These are phyloP conservation scores for Parasteatoda tepidariorum DNA, from an alignment of 1,140 invertebrate genomes.

Conservation along the genomic window DNA sequence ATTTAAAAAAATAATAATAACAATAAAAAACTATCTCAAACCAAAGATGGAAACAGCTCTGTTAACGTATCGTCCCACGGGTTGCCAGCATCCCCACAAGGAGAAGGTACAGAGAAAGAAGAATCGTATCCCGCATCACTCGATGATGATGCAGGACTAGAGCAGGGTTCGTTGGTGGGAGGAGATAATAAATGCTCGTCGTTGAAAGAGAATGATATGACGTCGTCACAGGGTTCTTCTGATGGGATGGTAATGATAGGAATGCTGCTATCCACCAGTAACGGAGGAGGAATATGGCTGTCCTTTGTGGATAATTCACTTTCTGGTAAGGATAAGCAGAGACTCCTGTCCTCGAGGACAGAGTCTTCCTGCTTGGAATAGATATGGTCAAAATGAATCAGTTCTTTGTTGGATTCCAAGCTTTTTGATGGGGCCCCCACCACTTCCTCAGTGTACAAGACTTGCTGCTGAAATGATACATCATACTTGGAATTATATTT, in stretches of 20 bases:
- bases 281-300: neutral
- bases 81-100: slow-evolving; percentile 1
- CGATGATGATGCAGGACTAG: slow-evolving; percentile 18
- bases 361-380: slow-evolving; percentile 58
- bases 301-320: slow-evolving; percentile 44
- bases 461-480: neutral
- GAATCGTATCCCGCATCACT: slow-evolving; percentile 62
- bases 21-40: slow-evolving; percentile 37
- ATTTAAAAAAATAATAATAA: slow-evolving; percentile 14
- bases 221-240: neutral
- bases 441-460: slow-evolving; percentile 41
- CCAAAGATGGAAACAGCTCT: slow-evolving; percentile 62
- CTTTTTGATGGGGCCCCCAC: slow-evolving; percentile 63
- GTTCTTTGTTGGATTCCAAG: slow-evolving; percentile 64
- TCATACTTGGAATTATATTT: too few species aligned
- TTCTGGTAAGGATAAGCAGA: neutral
- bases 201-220: neutral
- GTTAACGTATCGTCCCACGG: slow-evolving; percentile 60
- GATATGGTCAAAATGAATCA: slow-evolving; percentile 62
- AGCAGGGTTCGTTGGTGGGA: neutral
- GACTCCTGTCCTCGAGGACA: neutral
- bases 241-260: slow-evolving; percentile 8
- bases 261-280: too few species aligned
- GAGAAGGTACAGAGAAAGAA: slow-evolving; percentile 27
- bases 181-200: neutral